phyloP scores from a whole-genome alignment of 1,140 invertebrate genomes.

The Zaprionus africanus region DNA sequence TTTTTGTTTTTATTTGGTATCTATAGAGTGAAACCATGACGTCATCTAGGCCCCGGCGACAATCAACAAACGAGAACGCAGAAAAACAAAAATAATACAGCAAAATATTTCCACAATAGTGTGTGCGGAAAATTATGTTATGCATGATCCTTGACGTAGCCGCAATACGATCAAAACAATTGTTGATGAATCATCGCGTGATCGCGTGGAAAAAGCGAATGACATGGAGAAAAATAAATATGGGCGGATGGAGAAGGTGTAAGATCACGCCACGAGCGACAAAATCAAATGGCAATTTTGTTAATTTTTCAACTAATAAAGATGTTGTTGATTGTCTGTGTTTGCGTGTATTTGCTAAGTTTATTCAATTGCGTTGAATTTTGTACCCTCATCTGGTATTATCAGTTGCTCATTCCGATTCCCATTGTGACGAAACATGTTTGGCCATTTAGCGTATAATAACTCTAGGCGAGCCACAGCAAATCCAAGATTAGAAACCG shows the following conservation, averaged over 20 bases:
- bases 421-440: slow-evolving; percentile 50
- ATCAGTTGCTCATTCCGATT: slow-evolving; percentile 7
- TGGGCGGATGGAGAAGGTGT: neutral
- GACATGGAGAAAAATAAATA: neutral
- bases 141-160: slow-evolving; percentile 30
- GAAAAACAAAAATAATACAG: slow-evolving; percentile 20
- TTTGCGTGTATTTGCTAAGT: neutral
- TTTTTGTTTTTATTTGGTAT: slow-evolving; percentile 30
- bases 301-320: neutral
- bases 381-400: slow-evolving; percentile 37
- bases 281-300: slow-evolving; percentile 6
- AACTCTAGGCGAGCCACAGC: slow-evolving; percentile 15
- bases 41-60: slow-evolving; percentile 39
- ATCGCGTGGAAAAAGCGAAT: slow-evolving; percentile 1
- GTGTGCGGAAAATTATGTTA: slow-evolving; percentile 29
- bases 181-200: slow-evolving; percentile 31
- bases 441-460: slow-evolving; percentile 49
- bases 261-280: slow-evolving; percentile 15
- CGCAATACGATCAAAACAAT: slow-evolving; percentile 15
- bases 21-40: slow-evolving; percentile 33
- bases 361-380: slow-evolving; percentile 30
- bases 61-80: slow-evolving; percentile 27
- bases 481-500: slow-evolving; percentile 42
- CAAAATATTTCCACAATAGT: slow-evolving; percentile 22
- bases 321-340: neutral